phyloP scores from a whole-genome alignment of 1,140 invertebrate species.

The Pogonognathellus flavescens region DNA sequence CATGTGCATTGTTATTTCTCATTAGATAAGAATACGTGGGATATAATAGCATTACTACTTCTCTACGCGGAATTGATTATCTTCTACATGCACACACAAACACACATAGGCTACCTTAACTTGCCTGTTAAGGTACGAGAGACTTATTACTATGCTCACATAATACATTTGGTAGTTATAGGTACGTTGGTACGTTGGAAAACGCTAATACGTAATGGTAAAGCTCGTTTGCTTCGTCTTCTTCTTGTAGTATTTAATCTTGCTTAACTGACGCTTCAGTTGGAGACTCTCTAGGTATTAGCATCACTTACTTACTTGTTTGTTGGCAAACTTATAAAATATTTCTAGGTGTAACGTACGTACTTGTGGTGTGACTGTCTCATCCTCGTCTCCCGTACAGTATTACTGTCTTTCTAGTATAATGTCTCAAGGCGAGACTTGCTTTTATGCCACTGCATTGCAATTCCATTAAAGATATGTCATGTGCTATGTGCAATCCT shows the following conservation, averaged over 20 bases:
- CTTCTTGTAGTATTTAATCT: no score
- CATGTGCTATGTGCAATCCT: no score
- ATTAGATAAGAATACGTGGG: slow-evolving; percentile 4
- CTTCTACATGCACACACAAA: background rate
- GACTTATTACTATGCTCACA: no score
- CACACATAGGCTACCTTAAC: background rate
- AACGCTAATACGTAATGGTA: no score
- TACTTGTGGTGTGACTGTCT: slow-evolving; percentile 1
- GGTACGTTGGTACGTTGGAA: no score
- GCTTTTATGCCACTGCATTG: background rate
- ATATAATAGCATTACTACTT: background rate
- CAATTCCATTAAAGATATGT: no score
- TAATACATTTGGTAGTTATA: no score
- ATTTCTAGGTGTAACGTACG: background rate
- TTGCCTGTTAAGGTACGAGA: no score
- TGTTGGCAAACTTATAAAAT: background rate
- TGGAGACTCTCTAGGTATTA: no score
- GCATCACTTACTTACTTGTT: background rate
- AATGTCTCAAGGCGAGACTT: slow-evolving; percentile 19
- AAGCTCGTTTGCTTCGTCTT: no score
- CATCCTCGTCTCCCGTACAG: background rate
- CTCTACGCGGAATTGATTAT: background rate
- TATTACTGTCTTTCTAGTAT: background rate
- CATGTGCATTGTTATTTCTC: slow-evolving; percentile 1
- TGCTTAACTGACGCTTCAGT: no score